These are phyloP conservation scores for Cistogaster globosa DNA, from an alignment of 2,888 invertebrate genomes.

Conservation along the genomic window DNA sequence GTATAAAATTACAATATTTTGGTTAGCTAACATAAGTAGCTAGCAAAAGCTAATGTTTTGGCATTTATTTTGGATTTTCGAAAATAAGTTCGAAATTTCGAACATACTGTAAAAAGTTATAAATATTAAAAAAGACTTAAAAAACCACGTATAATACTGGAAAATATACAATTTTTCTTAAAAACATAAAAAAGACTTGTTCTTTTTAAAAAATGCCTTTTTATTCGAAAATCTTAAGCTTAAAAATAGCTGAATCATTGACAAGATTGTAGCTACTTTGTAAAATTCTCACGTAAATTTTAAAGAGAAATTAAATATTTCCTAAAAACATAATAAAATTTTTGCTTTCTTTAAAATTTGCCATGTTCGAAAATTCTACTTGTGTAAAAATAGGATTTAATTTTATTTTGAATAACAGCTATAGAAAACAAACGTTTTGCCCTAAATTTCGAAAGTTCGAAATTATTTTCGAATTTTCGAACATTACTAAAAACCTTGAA, in stretches of 20 bases:
- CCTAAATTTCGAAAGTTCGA: background rate
- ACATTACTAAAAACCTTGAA: background rate
- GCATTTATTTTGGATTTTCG: background rate
- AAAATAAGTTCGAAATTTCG: background rate
- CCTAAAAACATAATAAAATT: no score
- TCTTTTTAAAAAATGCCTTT: background rate
- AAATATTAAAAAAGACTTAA: background rate
- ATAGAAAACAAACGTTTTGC: background rate
- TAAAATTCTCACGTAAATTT: no score
- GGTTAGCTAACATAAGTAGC: background rate
- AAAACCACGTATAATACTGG: background rate
- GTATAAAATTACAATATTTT: background rate
- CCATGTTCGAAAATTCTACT: no score
- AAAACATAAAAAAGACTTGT: background rate
- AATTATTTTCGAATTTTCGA: slow-evolving; percentile 10
- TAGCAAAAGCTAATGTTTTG: background rate
- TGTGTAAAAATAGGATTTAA: no score
- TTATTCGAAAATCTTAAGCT: slow-evolving; percentile 8
- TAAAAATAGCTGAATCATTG: no score
- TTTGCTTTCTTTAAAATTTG: no score
- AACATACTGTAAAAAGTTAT: background rate
- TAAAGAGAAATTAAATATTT: no score
- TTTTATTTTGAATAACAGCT: background rate
- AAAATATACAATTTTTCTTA: background rate
- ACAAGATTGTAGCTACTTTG: no score